Percentiles rank a stretch among this genome's conserved stretches.
Conservation (phyloP, 2,113 vertebrate genomes). For the Campylomormyrus tamandua region DNA sequence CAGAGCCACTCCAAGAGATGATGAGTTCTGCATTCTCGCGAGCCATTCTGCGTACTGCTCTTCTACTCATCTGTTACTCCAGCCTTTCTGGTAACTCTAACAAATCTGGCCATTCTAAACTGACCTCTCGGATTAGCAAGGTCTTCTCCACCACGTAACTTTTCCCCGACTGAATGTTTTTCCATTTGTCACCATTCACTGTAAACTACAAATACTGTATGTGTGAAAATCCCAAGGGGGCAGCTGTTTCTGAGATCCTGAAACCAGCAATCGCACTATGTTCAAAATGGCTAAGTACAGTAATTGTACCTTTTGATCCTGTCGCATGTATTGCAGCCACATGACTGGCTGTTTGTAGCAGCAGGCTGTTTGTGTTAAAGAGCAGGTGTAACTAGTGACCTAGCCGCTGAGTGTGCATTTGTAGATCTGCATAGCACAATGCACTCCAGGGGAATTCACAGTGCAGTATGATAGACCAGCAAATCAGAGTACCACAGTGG, state of each 20-base stretch:
- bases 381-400: not conserved
- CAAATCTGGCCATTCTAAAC: not conserved
- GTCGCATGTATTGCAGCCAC: not conserved
- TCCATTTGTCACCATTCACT: not conserved
- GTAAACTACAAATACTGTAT: not conserved
- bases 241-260: not conserved
- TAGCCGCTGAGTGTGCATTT: not conserved
- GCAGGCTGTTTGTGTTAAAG: not conserved
- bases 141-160: not conserved
- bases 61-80: not conserved
- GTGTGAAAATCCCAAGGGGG: not conserved
- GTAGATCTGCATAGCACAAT: not conserved
- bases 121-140: not conserved
- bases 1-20: not conserved
- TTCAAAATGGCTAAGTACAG: not conserved
- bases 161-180: not conserved
- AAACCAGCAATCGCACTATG: not conserved
- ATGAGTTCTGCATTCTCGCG: not conserved
- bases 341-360: not conserved
- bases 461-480: not conserved
- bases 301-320: not conserved
- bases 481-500: not conserved
- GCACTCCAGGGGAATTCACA: not conserved
- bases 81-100: not conserved
- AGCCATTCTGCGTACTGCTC: not conserved